These are phyloP conservation scores for Rhamphomyia laevipes DNA, from an alignment of 2,888 invertebrate genomes.

Conservation along the genomic window DNA sequence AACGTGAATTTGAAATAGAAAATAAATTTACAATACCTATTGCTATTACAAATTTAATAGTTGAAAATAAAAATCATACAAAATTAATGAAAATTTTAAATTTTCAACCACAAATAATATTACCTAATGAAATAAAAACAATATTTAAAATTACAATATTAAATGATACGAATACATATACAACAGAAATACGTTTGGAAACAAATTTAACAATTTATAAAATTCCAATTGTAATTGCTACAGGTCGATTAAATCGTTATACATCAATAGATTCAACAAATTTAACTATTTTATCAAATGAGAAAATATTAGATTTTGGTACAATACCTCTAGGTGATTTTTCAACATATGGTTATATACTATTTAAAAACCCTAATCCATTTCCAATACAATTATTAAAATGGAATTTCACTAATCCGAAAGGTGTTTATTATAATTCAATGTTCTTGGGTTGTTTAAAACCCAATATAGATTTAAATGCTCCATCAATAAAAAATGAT, in stretches of 20 bases:
- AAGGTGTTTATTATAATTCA: conserved; percentile 27
- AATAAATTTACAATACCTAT: conserved; percentile 65
- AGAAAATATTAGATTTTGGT: conserved; percentile 31
- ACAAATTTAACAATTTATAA: conserved; percentile 42
- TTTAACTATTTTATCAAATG: conserved; percentile 21
- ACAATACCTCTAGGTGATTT: conserved; percentile 31
- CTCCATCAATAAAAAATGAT: conserved; percentile 10
- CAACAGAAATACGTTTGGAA: conserved; percentile 30
- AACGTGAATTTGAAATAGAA: conserved; percentile 48
- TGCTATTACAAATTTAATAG: conserved; percentile 56
- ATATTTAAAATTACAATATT: conserved; percentile 27
- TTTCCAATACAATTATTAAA: conserved; percentile 27
- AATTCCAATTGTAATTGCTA: conserved; percentile 40
- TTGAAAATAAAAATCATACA: conserved; percentile 45
- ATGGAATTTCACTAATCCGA: conserved; percentile 31
- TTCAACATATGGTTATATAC: conserved; percentile 29
- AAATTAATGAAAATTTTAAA: conserved; percentile 47
- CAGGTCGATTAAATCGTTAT: conserved; percentile 34
- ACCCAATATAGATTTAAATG: background rate
- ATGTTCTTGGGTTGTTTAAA: conserved; percentile 45
- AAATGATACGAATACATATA: conserved; percentile 24
- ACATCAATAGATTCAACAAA: conserved; percentile 22
- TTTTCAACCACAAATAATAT: conserved; percentile 18
- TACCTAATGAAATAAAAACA: conserved; percentile 25
- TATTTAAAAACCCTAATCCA: conserved; percentile 32